phyloP scores from a whole-genome alignment of 2,113 vertebrate genomes.

The Bos taurus region ARS-UCD2.0 NC_037334.1:72090501-72091000 shows the following conservation, averaged over 20 bases:
- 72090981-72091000: neutral
- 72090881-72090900: neutral
- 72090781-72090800: neutral
- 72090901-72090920: neutral
- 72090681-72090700: neutral
- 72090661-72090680: neutral
- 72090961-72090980: neutral
- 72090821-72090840: neutral
- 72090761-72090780: neutral
- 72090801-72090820: neutral
- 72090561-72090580: neutral
- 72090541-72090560: neutral
- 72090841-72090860: neutral
- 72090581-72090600: neutral
- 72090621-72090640: neutral
- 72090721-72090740: neutral
- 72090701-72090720: neutral
- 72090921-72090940: neutral
- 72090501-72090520: neutral
- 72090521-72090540: neutral
- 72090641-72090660: neutral
- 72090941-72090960: slow-evolving; percentile 26
- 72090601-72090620: neutral
- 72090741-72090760: neutral
- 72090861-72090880: neutral